Percentiles rank a stretch among this genome's conserved stretches.
Conservation (phyloP, 2,888 invertebrate species). For the Stegana nigrithorax region DNA sequence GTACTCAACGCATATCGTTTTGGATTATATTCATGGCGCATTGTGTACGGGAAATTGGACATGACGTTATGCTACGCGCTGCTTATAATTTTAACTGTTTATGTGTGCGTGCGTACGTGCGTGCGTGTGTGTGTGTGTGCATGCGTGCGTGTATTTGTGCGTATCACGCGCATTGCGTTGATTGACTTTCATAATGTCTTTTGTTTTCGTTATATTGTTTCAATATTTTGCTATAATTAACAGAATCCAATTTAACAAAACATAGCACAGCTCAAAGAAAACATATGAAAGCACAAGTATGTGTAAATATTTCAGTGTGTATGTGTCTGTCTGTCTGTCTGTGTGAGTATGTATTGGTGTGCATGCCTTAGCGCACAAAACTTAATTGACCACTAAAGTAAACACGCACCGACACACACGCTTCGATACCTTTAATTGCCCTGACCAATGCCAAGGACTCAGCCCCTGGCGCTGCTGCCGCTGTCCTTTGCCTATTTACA, state of each 20-base stretch:
- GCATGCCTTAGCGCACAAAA: not conserved
- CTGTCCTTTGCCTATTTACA: not conserved
- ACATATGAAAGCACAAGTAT: not conserved
- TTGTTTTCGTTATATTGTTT: conserved; percentile 20
- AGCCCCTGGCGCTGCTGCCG: no score
- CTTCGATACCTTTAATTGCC: no score
- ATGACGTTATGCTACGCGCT: conserved; percentile 30
- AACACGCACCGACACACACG: no score
- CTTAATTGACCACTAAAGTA: not conserved
- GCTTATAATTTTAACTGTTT: conserved; percentile 18
- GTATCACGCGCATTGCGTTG: no score
- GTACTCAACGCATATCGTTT: not conserved
- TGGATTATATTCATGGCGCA: conserved; percentile 8
- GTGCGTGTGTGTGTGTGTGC: not conserved
- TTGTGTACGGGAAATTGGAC: conserved; percentile 26
- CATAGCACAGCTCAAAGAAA: not conserved
- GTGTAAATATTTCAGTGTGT: not conserved
- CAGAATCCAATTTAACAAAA: conserved; percentile 1
- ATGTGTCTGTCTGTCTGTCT: not conserved
- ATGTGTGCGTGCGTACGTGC: not conserved
- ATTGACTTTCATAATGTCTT: conserved; percentile 2
- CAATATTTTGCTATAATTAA: conserved; percentile 37
- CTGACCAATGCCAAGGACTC: no score
- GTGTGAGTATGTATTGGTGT: not conserved
- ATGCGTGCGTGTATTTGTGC: not conserved